Evolutionary conservation across 2,113 vertebrate genomes (phyloP).

Genomic region (Entosphenus tridentatus): DNA sequence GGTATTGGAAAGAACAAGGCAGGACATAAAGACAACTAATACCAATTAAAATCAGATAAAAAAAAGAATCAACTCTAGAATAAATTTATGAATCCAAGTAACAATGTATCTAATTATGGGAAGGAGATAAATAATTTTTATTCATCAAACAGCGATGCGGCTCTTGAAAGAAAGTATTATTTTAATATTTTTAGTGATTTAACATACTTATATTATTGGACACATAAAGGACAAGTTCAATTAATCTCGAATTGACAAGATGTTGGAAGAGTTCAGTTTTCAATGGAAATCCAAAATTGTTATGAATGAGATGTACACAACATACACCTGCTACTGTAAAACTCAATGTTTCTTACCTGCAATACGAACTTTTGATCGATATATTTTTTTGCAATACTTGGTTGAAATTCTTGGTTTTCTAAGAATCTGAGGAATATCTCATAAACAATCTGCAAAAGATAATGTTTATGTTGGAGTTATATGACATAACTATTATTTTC

Average conservation of each 20-base stretch:
- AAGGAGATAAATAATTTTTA: not conserved
- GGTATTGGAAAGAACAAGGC: not conserved
- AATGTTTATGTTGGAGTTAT: not conserved
- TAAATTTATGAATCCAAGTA: not conserved
- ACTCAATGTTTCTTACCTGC: slow-evolving; percentile 43
- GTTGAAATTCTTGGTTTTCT: slow-evolving; percentile 99
- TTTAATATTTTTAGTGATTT: too few relatives aligned
- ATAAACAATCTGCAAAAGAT: slow-evolving; percentile 64
- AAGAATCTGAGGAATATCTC: slow-evolving; percentile 99
- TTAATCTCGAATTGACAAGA: too few relatives aligned
- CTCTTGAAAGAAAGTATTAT: too few relatives aligned
- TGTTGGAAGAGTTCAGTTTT: too few relatives aligned
- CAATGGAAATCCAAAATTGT: too few relatives aligned
- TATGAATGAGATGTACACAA: too few relatives aligned
- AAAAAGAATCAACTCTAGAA: not conserved
- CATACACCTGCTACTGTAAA: not conserved
- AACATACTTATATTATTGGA: too few relatives aligned
- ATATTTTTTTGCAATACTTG: slow-evolving; percentile 99
- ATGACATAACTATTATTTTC: too few relatives aligned
- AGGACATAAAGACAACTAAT: not conserved
- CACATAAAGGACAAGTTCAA: too few relatives aligned
- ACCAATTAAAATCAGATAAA: not conserved
- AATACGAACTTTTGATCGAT: slow-evolving; percentile 99
- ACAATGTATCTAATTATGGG: not conserved
- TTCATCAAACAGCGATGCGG: too few relatives aligned